Percentiles rank a stretch among this genome's conserved stretches.
phyloP scores from a whole-genome alignment of 2,888 invertebrate genomes.

The Diarsia mendica region DNA sequence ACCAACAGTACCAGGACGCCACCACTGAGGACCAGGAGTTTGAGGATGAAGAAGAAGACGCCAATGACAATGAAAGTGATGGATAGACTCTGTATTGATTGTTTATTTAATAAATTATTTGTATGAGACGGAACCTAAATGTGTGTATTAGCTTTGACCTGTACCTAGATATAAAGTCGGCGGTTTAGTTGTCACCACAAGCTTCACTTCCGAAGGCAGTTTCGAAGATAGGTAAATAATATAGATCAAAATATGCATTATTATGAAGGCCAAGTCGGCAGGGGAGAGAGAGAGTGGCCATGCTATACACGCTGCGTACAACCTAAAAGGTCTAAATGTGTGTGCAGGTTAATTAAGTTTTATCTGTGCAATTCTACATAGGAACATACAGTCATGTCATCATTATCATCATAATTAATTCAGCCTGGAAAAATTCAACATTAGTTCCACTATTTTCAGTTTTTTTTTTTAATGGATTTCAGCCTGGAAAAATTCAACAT shows the following conservation, averaged over 20 bases:
- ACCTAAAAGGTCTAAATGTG: no score
- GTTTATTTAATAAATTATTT: conserved; percentile 63
- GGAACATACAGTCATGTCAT: no score
- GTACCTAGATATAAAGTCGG: background rate
- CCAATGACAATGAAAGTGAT: conserved; percentile 68
- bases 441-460: no score
- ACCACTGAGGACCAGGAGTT: conserved; percentile 95
- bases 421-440: no score
- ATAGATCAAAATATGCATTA: background rate
- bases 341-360: no score
- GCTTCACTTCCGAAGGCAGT: background rate
- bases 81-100: conserved; percentile 52
- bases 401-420: no score
- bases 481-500: no score
- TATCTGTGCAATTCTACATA: no score
- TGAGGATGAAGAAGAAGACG: conserved; percentile 88
- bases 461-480: no score
- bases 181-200: background rate
- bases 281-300: background rate
- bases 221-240: background rate
- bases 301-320: background rate
- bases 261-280: background rate
- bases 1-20: conserved; percentile 97
- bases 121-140: conserved; percentile 7
- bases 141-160: background rate